A percentile compares a stretch with the other conserved stretches of the same genome.
Conservation (phyloP, 1,140 invertebrate species). For the Pseudobourletiella spinata region DNA sequence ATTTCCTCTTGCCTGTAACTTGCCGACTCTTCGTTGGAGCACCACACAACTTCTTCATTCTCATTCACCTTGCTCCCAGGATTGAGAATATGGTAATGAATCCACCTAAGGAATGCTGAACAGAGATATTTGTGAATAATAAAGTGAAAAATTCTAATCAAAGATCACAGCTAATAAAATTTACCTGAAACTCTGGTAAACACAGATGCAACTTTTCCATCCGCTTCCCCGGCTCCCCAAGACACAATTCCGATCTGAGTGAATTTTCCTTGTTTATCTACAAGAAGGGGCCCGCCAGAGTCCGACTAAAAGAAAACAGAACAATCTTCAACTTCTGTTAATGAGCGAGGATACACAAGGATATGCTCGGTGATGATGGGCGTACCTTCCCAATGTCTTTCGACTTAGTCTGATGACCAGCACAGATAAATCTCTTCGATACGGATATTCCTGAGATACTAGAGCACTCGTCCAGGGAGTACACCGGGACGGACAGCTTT, state of each 20-base stretch:
- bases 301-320: background rate
- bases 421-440: background rate
- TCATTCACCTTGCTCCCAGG: background rate
- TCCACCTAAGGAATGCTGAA: too few relatives aligned
- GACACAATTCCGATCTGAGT: slow-evolving; percentile 1
- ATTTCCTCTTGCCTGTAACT: too few relatives aligned
- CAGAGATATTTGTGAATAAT: background rate
- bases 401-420: background rate
- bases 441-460: background rate
- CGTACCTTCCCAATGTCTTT: slow-evolving; percentile 3
- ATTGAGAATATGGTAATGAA: too few relatives aligned
- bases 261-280: background rate
- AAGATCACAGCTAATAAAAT: background rate
- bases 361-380: too few relatives aligned
- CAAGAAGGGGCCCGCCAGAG: background rate
- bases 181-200: slow-evolving; percentile 5
- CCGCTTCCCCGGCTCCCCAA: background rate
- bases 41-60: background rate
- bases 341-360: too few relatives aligned
- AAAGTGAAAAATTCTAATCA: background rate
- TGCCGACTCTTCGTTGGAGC: too few relatives aligned
- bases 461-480: background rate
- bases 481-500: background rate
- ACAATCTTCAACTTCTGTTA: too few relatives aligned
- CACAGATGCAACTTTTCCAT: background rate